Evolutionary conservation across 2,888 invertebrate genomes (phyloP).

Genomic region (Sinotaia quadrata): DNA sequence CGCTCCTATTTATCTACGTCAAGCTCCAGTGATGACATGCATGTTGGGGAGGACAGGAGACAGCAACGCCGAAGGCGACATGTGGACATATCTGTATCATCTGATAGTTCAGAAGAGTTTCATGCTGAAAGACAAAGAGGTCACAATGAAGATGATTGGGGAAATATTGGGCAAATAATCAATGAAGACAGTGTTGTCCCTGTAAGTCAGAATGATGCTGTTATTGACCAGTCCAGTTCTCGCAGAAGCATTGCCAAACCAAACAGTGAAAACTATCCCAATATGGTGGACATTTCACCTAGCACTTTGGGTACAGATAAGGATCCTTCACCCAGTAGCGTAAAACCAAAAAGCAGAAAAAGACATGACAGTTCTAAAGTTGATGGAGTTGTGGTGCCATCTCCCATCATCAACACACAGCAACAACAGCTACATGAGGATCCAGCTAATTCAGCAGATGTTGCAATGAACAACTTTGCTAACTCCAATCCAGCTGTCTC

Average conservation of each 20-base stretch:
- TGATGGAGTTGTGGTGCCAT: not conserved
- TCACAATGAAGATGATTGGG: no score
- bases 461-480: no score
- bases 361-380: not conserved
- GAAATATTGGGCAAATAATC: not conserved
- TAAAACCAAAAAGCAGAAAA: not conserved
- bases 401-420: not conserved
- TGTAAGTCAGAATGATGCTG: no score
- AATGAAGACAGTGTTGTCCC: not conserved
- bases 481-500: no score
- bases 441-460: not conserved
- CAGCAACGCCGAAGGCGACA: not conserved
- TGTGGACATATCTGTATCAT: not conserved
- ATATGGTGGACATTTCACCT: not conserved
- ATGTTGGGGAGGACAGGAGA: not conserved
- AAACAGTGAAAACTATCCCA: not conserved
- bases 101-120: no score
- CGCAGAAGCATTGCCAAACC: slow-evolving; percentile 16
- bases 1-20: slow-evolving; percentile 5
- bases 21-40: slow-evolving; percentile 23
- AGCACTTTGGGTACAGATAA: not conserved
- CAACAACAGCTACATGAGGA: not conserved
- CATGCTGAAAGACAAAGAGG: no score
- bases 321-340: not conserved
- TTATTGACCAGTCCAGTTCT: not conserved